Evolutionary conservation across 2,797 vertebrate species (phyloP), one percentile per base, ranked within the genome.

Genomic region (Mus minutoides): DNA sequence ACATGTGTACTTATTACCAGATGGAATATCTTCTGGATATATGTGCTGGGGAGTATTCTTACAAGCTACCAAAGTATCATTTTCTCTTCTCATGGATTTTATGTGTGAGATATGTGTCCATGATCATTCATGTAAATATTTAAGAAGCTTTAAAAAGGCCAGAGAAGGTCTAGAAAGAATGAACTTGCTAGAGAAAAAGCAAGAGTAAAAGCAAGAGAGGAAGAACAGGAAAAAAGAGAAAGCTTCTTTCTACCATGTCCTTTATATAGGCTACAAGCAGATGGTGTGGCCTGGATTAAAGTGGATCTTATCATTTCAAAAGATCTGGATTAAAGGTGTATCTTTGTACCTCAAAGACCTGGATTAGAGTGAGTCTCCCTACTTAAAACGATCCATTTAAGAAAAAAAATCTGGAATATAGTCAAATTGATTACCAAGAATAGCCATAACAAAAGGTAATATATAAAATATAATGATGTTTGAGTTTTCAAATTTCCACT

Each of bases 401-500:
- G 22, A 58, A 58, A 79, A 78, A 80, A n/a, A n/a, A n/a, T n/a
- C n/a, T n/a, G n/a, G n/a, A n/a, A 82, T 82, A 7, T 60, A 60
- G n/a, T 26, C n/a, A 37, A 34, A 9, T 78, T 54, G 31, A 78
- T n/a, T n/a, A n/a, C 17, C 77, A 79, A 54, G 8, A 52, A 4
- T 79, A 52, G 16, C 9, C 19, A 79, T 12, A 31, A 56, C 49
- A 56, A 80, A 56, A 24, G 34, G 19, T 34, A 56, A 80, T 80
- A 7, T 14, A 29, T 90, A 84, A 85, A 62, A 26, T 78, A 91
- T 94, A 62, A 86, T 5, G 3, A 52, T 73, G 14, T 5, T 54
- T 75, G 17, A 94, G 24, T 92, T 97, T 95, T 75, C 58, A 91
- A 9, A 94, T 97, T 96, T 88, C 85, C 34, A 86, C 43, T 88